These are phyloP conservation scores for Passer montanus DNA, from an alignment of 2,113 vertebrate species.

Conservation along the genomic window DNA sequence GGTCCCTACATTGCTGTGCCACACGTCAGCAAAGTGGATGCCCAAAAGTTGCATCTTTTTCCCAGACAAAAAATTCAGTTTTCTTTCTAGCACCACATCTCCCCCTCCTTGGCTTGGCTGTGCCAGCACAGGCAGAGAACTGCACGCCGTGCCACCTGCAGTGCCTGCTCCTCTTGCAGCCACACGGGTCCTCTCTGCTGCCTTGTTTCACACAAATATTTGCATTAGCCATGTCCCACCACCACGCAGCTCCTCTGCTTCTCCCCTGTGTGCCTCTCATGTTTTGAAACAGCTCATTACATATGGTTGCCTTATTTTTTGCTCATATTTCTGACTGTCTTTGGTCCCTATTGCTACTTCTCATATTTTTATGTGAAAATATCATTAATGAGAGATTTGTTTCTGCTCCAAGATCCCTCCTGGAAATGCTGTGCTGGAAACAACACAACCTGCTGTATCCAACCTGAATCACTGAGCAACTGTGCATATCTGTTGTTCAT, in stretches of 20 bases:
- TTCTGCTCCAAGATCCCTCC: not conserved
- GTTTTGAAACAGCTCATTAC: not conserved
- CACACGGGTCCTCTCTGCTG: not conserved
- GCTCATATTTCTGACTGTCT: not conserved
- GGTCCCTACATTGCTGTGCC: not conserved
- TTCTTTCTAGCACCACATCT: not conserved
- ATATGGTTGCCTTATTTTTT: not conserved
- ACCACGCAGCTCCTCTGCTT: not conserved
- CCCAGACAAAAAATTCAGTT: not conserved
- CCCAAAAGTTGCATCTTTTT: not conserved
- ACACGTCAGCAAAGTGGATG: accelerated
- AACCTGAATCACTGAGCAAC: not conserved
- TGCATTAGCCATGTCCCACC: not conserved
- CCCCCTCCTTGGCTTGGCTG: not conserved
- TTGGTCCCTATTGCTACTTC: not conserved
- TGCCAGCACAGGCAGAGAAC: not conserved
- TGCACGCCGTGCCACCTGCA: not conserved
- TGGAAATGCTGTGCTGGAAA: not conserved
- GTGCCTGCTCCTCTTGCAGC: not conserved
- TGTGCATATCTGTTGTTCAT: not conserved
- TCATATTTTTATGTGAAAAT: not conserved
- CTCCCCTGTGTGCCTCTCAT: not conserved
- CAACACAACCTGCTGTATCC: not conserved
- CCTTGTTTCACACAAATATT: not conserved
- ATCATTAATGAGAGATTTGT: not conserved